Base-by-base conservation (phyloP, 2,888 invertebrate genomes). In the Oegoconia quadripuncta region DNA sequence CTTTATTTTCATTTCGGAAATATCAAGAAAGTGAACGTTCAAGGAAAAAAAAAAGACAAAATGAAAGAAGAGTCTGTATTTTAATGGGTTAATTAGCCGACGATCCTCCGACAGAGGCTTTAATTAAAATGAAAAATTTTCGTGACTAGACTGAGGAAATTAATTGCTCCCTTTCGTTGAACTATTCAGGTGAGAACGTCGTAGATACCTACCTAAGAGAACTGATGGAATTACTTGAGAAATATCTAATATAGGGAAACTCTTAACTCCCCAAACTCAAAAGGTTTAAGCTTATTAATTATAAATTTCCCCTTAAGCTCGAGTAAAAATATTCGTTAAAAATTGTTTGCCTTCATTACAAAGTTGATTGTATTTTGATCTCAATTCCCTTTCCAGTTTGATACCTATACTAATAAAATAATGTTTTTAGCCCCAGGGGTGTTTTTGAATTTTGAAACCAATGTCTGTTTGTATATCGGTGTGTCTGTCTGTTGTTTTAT, bases 61-160 rank as follows among this genome's bases (percentile, higher is more conserved):
- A 86, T 73, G 72, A 74, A 77, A 75, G 71, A 60, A 68, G 76
- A 83, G 73, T 74, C 81, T 75, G 78, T 77, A 74, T 84, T 86
- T 82, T 86, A 86, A 87, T 86, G 83, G 83, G 83, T 84, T 83
- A 86, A 87, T 87, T 86, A 86, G 86, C 76, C 73, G 68, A 66
- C 79, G 82, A 86, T 83, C 76, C 84, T 64, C 72, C 74, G 72
- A 78, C 75, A 59, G 72, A 72, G 59, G 75, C 72, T 83, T 84
- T 86, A 86, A 86, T 86, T 84, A 86, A 86, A 86, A 83, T 82
- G 81, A 81, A 84, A 84, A 84, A 79, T 71, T 76, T 79, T 81
- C 83, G 83, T 83, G 81, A 84, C 83, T 81, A 71, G 76, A 84
- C 79, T 81, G 54, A 53, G 61, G 55, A 68, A 75, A 83, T 79